Conservation (phyloP, 2,888 invertebrate genomes). For the Parnassius apollo region DNA sequence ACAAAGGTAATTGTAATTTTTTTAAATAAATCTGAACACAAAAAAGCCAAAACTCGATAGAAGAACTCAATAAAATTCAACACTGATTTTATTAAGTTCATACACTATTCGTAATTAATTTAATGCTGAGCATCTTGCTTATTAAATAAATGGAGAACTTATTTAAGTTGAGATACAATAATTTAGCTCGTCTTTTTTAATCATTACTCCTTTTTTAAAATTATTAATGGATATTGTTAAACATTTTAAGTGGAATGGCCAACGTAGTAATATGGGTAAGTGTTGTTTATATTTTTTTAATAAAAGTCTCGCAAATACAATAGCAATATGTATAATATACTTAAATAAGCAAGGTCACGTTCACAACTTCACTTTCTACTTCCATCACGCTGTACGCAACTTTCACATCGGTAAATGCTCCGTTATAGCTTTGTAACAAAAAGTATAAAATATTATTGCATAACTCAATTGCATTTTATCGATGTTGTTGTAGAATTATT, state of each 20-base stretch:
- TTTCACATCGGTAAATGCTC: conserved; percentile 40
- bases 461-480: conserved; percentile 9
- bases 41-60: too few species aligned
- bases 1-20: conserved; percentile 2
- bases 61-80: too few species aligned
- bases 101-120: too few species aligned
- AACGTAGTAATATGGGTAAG: too few species aligned
- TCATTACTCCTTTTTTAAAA: too few species aligned
- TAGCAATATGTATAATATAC: conserved; percentile 28
- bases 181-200: too few species aligned
- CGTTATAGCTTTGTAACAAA: conserved; percentile 29
- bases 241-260: too few species aligned
- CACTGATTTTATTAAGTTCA: too few species aligned
- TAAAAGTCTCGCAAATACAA: conserved; percentile 16
- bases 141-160: too few species aligned
- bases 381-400: conserved; percentile 33
- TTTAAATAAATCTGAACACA: neutral
- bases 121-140: too few species aligned
- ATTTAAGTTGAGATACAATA: too few species aligned
- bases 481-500: conserved; percentile 7
- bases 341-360: conserved; percentile 22
- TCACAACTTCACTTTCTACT: conserved; percentile 38
- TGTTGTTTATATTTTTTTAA: neutral
- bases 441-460: conserved; percentile 17
- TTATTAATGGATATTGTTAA: too few species aligned